Percentiles rank a stretch among this genome's conserved stretches.
Evolutionary conservation across 2,888 invertebrate genomes (phyloP).

Genomic region (Euclidia mi): DNA sequence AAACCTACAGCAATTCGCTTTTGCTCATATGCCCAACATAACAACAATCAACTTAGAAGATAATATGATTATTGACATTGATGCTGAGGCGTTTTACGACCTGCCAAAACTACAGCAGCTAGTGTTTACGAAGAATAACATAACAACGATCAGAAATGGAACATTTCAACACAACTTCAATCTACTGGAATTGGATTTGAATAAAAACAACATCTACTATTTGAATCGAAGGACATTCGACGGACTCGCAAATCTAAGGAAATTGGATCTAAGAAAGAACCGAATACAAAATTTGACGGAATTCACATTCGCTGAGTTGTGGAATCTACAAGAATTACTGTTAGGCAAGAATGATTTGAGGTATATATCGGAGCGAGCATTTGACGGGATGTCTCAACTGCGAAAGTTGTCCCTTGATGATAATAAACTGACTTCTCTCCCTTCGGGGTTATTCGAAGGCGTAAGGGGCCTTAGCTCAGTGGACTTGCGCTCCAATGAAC

Average conservation of each 20-base stretch:
- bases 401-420: constrained; percentile 93
- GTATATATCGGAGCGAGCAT: constrained; percentile 94
- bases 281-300: constrained; percentile 94
- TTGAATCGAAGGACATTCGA: constrained; percentile 94
- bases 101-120: constrained; percentile 93
- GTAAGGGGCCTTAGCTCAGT: constrained; percentile 93
- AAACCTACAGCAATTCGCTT: constrained; percentile 92
- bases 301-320: constrained; percentile 94
- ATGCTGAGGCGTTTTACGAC: constrained; percentile 93
- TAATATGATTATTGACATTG: constrained; percentile 94
- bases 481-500: constrained; percentile 94
- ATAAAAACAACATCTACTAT: constrained; percentile 93
- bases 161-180: constrained; percentile 94
- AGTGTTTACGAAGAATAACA: constrained; percentile 95
- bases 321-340: constrained; percentile 92
- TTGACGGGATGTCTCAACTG: constrained; percentile 93
- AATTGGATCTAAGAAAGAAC: constrained; percentile 94
- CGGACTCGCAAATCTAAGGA: constrained; percentile 93
- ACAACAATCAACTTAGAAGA: constrained; percentile 93
- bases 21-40: constrained; percentile 93
- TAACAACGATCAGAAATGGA: constrained; percentile 95
- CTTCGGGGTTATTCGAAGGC: constrained; percentile 93
- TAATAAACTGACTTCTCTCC: constrained; percentile 93
- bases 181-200: constrained; percentile 95
- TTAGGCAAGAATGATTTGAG: constrained; percentile 93